Percentiles rank a stretch among this genome's conserved stretches.
Evolutionary conservation across 2,113 vertebrate genomes (phyloP).

Genomic region (Megaptera novaeangliae): DNA sequence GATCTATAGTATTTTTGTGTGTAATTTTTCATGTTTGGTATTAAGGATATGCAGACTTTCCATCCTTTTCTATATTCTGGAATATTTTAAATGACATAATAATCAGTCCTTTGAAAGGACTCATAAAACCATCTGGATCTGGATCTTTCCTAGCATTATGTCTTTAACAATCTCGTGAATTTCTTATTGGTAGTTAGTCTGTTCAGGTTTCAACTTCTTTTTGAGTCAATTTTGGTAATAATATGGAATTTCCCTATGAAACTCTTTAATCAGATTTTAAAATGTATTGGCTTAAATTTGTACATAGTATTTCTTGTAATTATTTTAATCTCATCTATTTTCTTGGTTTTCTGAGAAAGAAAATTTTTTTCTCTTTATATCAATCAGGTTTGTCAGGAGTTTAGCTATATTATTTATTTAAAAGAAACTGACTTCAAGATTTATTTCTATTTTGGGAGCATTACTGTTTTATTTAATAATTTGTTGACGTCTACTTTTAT

Average conservation of each 20-base stretch:
- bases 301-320: background rate
- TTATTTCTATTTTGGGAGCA: background rate
- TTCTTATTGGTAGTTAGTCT: background rate
- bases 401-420: background rate
- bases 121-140: background rate
- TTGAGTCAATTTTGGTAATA: background rate
- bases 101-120: background rate
- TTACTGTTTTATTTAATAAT: background rate
- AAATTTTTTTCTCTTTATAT: background rate
- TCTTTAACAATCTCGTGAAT: background rate
- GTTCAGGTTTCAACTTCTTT: background rate
- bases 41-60: background rate
- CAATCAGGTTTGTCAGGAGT: background rate
- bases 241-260: background rate
- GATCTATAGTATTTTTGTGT: background rate
- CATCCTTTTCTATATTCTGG: background rate
- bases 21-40: slow-evolving; percentile 8
- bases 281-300: background rate
- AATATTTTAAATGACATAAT: background rate
- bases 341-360: background rate
- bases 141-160: background rate
- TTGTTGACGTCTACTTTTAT: slow-evolving; percentile 11
- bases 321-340: background rate
- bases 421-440: background rate
- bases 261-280: background rate